A percentile compares a stretch with the other conserved stretches of the same genome.
phyloP scores from a whole-genome alignment of 2,888 invertebrate genomes.

The Erebia palarica region DNA sequence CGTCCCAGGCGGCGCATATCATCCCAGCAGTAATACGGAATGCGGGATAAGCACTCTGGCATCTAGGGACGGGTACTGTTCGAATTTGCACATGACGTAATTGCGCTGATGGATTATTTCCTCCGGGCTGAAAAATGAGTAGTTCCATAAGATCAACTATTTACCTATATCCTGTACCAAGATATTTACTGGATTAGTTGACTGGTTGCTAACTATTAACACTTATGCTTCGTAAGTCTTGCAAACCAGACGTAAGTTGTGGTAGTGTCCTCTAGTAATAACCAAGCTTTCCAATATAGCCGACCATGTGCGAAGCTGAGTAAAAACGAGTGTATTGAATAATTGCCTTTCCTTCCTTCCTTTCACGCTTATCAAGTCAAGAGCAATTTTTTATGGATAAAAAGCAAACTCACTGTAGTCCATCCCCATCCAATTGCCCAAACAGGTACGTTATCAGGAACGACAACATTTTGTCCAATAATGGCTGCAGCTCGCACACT shows the following conservation, averaged over 20 bases:
- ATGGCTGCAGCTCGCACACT: constrained; percentile 47
- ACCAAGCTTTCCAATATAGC: too few species aligned
- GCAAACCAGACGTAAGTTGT: too few species aligned
- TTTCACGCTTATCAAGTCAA: too few species aligned
- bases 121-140: constrained; percentile 29
- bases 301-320: too few species aligned
- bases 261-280: too few species aligned
- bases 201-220: too few species aligned
- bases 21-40: constrained; percentile 45
- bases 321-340: too few species aligned
- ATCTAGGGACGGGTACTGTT: constrained; percentile 45
- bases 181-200: too few species aligned
- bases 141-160: too few species aligned
- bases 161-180: too few species aligned
- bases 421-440: constrained; percentile 59
- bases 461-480: constrained; percentile 50
- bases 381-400: not conserved
- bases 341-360: too few species aligned
- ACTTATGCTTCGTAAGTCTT: too few species aligned
- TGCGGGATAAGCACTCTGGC: constrained; percentile 45
- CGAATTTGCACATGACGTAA: constrained; percentile 51
- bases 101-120: constrained; percentile 45
- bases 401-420: constrained; percentile 19
- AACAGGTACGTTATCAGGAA: constrained; percentile 51
- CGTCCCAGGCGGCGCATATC: constrained; percentile 52